Conservation (phyloP, 2,797 vertebrate genomes). For the Molossus molossus region DNA sequence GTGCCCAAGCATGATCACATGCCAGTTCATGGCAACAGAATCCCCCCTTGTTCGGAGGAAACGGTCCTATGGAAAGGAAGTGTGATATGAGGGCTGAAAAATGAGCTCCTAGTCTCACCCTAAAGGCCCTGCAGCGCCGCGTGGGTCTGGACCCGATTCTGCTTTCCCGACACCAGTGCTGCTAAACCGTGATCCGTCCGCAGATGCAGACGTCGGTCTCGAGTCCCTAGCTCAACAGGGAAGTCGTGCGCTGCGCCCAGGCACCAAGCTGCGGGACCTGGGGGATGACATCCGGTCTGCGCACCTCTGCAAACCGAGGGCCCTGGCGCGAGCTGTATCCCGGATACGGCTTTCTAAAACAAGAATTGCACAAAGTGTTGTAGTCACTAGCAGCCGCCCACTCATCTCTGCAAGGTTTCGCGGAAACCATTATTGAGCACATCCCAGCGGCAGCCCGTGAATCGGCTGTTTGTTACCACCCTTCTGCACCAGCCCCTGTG, state of each 20-base stretch:
- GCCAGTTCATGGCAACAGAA: neutral
- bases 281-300: neutral
- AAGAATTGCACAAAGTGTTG: neutral
- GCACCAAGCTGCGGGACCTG: neutral
- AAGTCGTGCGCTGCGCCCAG: neutral
- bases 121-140: neutral
- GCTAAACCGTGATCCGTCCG: neutral
- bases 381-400: neutral
- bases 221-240: no score
- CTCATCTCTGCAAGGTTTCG: neutral
- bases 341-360: neutral
- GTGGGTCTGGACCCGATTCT: neutral
- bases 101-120: neutral
- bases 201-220: neutral
- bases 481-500: neutral
- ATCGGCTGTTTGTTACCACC: neutral
- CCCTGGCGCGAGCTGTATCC: neutral
- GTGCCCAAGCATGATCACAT: accelerated
- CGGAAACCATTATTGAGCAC: neutral
- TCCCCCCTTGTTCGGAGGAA: neutral
- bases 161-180: neutral
- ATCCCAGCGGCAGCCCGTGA: neutral
- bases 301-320: neutral
- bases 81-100: neutral
- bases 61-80: neutral